A percentile compares a stretch with the other conserved stretches of the same genome.
These are phyloP conservation scores for Paramacrobiotus metropolitanus DNA, from an alignment of 1,140 invertebrate species.

Conservation along the genomic window DNA sequence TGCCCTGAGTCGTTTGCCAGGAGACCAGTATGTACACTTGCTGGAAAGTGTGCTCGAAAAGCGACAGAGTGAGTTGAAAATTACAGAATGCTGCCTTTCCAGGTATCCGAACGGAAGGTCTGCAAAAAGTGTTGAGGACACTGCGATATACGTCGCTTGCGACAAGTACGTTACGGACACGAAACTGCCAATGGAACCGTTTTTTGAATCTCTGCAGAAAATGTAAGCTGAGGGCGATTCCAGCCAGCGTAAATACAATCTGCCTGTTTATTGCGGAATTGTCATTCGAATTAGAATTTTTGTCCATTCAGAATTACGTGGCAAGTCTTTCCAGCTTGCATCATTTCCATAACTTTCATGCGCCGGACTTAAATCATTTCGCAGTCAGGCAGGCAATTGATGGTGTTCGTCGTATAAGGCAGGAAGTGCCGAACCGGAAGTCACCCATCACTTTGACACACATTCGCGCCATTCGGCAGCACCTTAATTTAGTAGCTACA, in stretches of 20 bases:
- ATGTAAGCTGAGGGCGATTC: background rate
- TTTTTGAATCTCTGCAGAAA: background rate
- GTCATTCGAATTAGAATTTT: background rate
- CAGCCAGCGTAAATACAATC: background rate
- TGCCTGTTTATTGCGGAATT: background rate
- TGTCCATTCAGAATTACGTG: background rate
- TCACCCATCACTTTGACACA: background rate
- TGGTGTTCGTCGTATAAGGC: background rate
- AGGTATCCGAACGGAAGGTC: background rate
- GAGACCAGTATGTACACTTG: no score
- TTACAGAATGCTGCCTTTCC: no score
- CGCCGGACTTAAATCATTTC: background rate
- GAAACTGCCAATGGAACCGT: background rate
- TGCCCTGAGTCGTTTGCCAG: background rate
- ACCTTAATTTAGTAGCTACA: background rate
- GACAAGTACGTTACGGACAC: background rate
- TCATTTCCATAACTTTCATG: background rate
- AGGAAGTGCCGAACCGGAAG: background rate
- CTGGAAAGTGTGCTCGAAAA: background rate
- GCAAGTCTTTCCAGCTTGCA: background rate
- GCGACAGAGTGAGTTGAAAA: no score
- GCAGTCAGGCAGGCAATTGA: background rate
- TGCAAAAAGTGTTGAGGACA: background rate
- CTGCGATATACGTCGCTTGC: background rate
- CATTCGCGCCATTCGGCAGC: background rate